Conservation (phyloP, 2,888 invertebrate species). For the Calliphora vomitoria region DNA sequence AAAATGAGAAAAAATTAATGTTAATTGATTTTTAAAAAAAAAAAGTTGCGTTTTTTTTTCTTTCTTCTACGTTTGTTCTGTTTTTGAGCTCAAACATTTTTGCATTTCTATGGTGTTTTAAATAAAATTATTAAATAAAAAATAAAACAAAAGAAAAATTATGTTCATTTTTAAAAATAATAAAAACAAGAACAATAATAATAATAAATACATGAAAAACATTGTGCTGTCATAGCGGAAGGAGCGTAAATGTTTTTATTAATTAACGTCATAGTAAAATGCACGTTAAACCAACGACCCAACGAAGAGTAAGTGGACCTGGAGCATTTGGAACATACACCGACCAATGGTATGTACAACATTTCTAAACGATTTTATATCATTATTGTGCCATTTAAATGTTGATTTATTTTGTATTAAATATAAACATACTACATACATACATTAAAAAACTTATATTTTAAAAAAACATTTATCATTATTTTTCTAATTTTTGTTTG, state of each 20-base stretch:
- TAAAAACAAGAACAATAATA: conserved; percentile 31
- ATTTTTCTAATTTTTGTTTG: not conserved
- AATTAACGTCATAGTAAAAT: conserved; percentile 79
- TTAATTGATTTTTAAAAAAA: conserved; percentile 16
- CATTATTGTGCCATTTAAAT: conserved; percentile 14
- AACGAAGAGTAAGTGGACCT: conserved; percentile 85
- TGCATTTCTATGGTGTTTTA: conserved; percentile 29
- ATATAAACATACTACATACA: not conserved
- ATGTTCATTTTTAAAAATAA: conserved; percentile 32
- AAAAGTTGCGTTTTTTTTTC: conserved; percentile 24
- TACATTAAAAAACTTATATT: not conserved
- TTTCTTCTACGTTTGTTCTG: conserved; percentile 12
- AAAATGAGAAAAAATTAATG: conserved; percentile 29
- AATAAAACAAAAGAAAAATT: conserved; percentile 29
- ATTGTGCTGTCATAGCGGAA: conserved; percentile 57
- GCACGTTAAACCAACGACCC: conserved; percentile 84
- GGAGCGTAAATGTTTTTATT: conserved; percentile 73
- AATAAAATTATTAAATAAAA: conserved; percentile 17
- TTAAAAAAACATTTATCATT: not conserved
- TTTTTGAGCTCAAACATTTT: conserved; percentile 4
- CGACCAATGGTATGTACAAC: conserved; percentile 82
- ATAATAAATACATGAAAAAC: conserved; percentile 52
- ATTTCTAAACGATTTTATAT: not conserved
- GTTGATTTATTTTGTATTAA: conserved; percentile 13
- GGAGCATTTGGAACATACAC: conserved; percentile 84